Evolutionary conservation across 2,888 invertebrate species (phyloP), one percentile per base, ranked within the genome.

Genomic region (Tetragnatha montana): DNA sequence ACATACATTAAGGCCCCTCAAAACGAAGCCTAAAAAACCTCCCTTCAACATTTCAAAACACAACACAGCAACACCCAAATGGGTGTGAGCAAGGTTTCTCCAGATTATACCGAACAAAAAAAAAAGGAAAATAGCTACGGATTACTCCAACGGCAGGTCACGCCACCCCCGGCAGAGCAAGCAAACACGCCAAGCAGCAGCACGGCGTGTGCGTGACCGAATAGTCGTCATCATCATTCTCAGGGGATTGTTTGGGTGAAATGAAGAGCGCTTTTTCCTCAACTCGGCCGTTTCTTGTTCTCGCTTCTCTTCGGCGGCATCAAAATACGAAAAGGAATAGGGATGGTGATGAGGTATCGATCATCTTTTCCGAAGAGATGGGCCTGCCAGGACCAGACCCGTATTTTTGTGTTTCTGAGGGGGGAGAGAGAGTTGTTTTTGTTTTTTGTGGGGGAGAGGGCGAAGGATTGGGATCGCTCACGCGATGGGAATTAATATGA

Each of bases 161-260:
- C 78, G 78, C 78, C 51, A 22, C 51, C 14, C 14, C 12, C 12
- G 60, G 60, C 12, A 60, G 60, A 78, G 51, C 78, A 78, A 51
- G 78, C 60, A 19, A 60, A 17, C 14, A 21, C 8, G 10, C 60
- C 50, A 14, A 51, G 51, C 8, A 21, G 22, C 78, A 21, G 78
- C 19, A 51, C 10, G 10, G 6, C 12, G 21, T 14, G 51, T 60
- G 78, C 78, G 78, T 78, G 78, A 78, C 60, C 78, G 6, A 14
- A 47, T 51, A 21, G 22, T 22, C 78, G 51, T 78, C 78, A 78
- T 78, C 78, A 78, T 78, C 60, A 51, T 68, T 78, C 60, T 21
- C 47, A 14, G 8, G 78, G 51, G 60, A 78, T 78, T 78, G 22
- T 21, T 60, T 17, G 78, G 51, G 51, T 17, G 60, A 78, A 60